Evolutionary conservation across 2,888 invertebrate species (phyloP), one percentile per base, ranked within the genome.

Genomic region (Iphiclides podalirius): DNA sequence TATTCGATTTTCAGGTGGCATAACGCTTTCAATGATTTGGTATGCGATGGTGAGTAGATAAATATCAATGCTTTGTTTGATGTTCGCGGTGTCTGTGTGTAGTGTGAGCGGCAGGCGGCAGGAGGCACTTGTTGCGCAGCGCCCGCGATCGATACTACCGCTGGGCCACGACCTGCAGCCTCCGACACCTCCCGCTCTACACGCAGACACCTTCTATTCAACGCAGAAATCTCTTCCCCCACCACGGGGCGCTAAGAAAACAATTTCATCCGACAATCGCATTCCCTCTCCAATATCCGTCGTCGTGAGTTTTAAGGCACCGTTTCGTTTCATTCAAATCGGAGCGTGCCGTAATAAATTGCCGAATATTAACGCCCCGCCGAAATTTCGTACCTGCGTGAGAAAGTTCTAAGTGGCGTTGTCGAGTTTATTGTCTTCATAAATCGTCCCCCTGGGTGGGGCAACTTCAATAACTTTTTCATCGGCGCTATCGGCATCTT

Each of bases 111-210:
- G 28, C 34, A 41, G 26, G 43, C 47, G 49, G 39, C 35, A 43
- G 66, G 64, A 60, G 67, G 66, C 77, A 85, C 85, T 82, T 85
- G 85, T 85, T 85, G 84, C 85, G 84, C 84, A 75, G 76, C 60
- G 64, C 60, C 60, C 61, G 57, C 66, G 77, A 84, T 85, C 85
- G 81, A 85, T 85, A 78, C 40, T 55, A 56, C 36, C 47, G 48
- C 52, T 52, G 52, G 47, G 59, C 52, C 53, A 47, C 58, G 62
- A 57, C 60, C 53, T 61, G 63, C 58, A 60, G 58, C 62, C 52
- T 61, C 61, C 61, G 54, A 59, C 64, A 59, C 61, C 60, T 57
- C 61, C 46, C 60, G 44, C 55, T 52, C 47, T 34, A 15, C 36
- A 61, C 57, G 57, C 49, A 56, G 57, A 61, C 60, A 65, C 58